These are phyloP conservation scores for Rana temporaria DNA, from an alignment of 2,113 vertebrate species.

Conservation along the genomic window DNA sequence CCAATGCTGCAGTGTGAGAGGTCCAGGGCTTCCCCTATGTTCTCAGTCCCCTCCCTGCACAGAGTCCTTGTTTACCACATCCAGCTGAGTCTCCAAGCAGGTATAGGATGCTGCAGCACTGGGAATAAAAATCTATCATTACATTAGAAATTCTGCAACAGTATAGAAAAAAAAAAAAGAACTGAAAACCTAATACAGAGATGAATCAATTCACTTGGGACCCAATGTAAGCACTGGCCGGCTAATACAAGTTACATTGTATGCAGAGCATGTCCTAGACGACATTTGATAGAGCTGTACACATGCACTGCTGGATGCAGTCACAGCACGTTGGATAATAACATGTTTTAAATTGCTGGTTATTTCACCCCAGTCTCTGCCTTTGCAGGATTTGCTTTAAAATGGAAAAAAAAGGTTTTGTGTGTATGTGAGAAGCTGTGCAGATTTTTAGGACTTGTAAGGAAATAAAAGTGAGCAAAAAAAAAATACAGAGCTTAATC, in stretches of 20 bases:
- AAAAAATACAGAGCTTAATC: too few relatives aligned
- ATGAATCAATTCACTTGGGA: not conserved
- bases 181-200: not conserved
- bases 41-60: not conserved
- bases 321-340: too few relatives aligned
- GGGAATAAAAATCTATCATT: not conserved
- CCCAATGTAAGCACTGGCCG: not conserved
- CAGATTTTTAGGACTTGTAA: too few relatives aligned
- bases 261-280: not conserved
- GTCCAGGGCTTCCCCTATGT: slow-evolving; percentile 22
- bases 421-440: too few relatives aligned
- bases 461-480: too few relatives aligned
- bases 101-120: not conserved
- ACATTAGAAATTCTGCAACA: slow-evolving; percentile 7
- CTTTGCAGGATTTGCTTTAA: too few relatives aligned
- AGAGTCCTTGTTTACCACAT: not conserved
- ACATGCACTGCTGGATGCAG: not conserved
- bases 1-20: not conserved
- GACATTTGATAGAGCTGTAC: not conserved
- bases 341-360: too few relatives aligned
- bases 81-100: not conserved
- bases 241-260: not conserved
- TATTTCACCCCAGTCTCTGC: too few relatives aligned
- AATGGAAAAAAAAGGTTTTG: too few relatives aligned
- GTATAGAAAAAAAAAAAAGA: not conserved